Conservation (phyloP, 2,113 vertebrate species). For the Lutjanus erythropterus region DNA sequence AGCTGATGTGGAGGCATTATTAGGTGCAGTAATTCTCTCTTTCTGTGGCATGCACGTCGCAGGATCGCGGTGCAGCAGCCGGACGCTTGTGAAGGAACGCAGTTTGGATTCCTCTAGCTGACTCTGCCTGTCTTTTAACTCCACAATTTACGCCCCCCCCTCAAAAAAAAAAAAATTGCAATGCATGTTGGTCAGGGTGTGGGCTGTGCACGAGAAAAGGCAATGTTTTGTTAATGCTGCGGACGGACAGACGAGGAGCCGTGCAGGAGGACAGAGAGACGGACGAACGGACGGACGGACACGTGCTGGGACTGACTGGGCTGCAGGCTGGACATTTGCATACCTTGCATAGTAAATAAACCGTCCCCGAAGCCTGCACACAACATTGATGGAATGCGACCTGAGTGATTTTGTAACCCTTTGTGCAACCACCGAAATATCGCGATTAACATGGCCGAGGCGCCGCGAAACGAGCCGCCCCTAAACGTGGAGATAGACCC, state of each 20-base stretch:
- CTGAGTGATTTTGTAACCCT: constrained; percentile 67
- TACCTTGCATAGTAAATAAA: constrained; percentile 57
- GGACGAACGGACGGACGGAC: constrained; percentile 59
- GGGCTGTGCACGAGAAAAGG: constrained; percentile 51
- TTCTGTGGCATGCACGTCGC: constrained; percentile 43
- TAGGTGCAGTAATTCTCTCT: constrained; percentile 34
- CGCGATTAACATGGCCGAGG: constrained; percentile 88
- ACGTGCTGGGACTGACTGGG: constrained; percentile 57
- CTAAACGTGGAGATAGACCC: constrained; percentile 93
- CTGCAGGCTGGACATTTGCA: constrained; percentile 51
- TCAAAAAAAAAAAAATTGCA: too few species aligned
- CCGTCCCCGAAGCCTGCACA: constrained; percentile 17
- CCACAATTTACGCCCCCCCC: constrained; percentile 37
- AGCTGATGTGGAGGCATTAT: constrained; percentile 82
- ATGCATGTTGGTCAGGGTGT: constrained; percentile 64
- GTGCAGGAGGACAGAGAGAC: constrained; percentile 8
- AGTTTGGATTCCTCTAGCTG: constrained; percentile 14
- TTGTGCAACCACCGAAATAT: constrained; percentile 56
- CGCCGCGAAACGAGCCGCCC: constrained; percentile 79
- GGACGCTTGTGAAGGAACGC: constrained; percentile 64
- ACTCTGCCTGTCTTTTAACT: background rate
- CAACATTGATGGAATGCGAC: constrained; percentile 84
- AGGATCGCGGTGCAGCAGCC: constrained; percentile 53
- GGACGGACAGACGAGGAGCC: constrained; percentile 40
- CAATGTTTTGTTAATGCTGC: constrained; percentile 46